Evolutionary conservation across 2,113 vertebrate species (phyloP).

Genomic region (Passer domesticus): DNA sequence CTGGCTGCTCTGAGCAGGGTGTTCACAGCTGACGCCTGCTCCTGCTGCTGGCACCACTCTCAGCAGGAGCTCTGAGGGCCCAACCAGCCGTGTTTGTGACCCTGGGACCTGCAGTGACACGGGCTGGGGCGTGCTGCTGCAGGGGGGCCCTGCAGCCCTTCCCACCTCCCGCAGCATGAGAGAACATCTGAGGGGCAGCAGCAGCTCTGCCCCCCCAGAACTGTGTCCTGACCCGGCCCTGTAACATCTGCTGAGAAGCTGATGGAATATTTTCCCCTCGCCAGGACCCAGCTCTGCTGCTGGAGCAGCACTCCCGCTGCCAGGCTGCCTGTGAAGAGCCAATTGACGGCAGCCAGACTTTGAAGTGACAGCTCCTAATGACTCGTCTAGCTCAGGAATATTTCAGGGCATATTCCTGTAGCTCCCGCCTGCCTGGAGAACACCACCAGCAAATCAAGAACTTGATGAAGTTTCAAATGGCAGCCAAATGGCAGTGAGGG

Average conservation of each 20-base stretch:
- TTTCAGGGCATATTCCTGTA: neutral
- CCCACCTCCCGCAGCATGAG: neutral
- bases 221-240: neutral
- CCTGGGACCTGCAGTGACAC: neutral
- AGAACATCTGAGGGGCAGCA: neutral
- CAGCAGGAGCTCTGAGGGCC: neutral
- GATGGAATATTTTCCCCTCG: neutral
- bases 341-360: neutral
- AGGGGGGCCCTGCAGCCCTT: neutral
- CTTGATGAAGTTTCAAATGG: neutral
- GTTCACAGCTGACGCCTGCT: neutral
- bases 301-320: neutral
- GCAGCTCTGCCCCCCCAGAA: neutral
- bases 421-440: neutral
- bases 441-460: neutral
- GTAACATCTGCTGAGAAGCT: neutral
- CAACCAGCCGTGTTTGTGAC: accelerated
- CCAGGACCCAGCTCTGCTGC: neutral
- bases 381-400: neutral
- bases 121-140: neutral
- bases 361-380: slow-evolving; percentile 29
- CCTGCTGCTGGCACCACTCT: accelerated
- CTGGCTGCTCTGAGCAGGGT: neutral
- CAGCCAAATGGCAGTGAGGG: neutral
- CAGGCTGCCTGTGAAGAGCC: neutral